Conservation (phyloP, 1,140 invertebrate species). For the Phortica variegata region DNA sequence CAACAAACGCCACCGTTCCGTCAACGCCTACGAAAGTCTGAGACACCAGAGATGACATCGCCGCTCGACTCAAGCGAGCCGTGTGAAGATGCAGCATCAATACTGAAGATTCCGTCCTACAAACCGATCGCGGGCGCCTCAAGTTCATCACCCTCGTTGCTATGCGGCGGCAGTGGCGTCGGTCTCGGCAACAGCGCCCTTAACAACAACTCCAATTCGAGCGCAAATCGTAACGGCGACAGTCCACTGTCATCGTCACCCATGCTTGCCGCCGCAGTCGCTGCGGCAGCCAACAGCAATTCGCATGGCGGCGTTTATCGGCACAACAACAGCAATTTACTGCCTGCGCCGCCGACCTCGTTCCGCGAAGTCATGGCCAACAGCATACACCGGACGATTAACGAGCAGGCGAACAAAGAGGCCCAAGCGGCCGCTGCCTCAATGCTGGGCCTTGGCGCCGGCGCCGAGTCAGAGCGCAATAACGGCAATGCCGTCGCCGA, state of each 20-base stretch:
- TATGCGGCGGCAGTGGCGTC: constrained; percentile 45
- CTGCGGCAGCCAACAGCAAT: constrained; percentile 25
- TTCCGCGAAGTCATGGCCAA: constrained; percentile 79
- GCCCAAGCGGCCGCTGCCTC: constrained; percentile 9
- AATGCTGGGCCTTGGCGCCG: constrained; percentile 14
- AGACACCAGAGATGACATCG: constrained; percentile 53
- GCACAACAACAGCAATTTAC: constrained; percentile 30
- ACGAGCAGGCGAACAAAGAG: constrained; percentile 61
- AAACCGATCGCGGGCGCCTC: constrained; percentile 70
- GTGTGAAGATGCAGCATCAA: constrained; percentile 67
- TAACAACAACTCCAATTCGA: constrained; percentile 18
- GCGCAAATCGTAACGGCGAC: constrained; percentile 22
- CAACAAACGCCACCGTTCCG: constrained; percentile 22
- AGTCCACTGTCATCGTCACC: constrained; percentile 46
- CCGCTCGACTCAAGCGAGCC: constrained; percentile 59
- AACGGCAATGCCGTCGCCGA: constrained; percentile 28
- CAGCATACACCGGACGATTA: constrained; percentile 85
- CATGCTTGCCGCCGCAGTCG: constrained; percentile 46
- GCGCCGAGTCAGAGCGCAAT: constrained; percentile 18
- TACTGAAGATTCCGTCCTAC: constrained; percentile 91
- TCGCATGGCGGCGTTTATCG: constrained; percentile 8
- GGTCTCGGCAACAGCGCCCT: constrained; percentile 30
- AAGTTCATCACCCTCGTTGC: constrained; percentile 55
- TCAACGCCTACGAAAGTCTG: constrained; percentile 53
- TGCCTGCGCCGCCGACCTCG: constrained; percentile 60